Evolutionary conservation across 2,888 invertebrate species (phyloP), one percentile per base, ranked within the genome.

Genomic region (Camptogramma bilineatum): DNA sequence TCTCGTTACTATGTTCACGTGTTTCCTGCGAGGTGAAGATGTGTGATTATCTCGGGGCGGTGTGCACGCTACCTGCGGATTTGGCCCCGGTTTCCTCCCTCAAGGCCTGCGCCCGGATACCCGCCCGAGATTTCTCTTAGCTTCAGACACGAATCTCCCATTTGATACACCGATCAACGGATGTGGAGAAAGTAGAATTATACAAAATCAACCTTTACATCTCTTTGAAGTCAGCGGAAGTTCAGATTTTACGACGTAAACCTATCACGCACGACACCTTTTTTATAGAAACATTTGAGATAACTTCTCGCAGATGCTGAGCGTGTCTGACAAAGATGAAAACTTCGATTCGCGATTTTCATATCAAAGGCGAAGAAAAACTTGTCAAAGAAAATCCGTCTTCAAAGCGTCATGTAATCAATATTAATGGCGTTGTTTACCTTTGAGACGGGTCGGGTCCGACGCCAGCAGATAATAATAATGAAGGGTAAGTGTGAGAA

Each of bases 341-440:
- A 72, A 71, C n/a, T 66, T 81, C 77, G 64, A 63, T 65, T 64
- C 78, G 78, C 76, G 74, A 76, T 81, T 83, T 82, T 82, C 75
- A 81, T 83, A 78, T 86, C 86, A 87, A 85, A 87, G 84, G 82
- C 62, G 31, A 78, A 75, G 81, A 83, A 84, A 85, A 86, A 84
- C 80, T 84, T 80, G 72, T 72, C 72, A 75, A 81, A 83, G 84
- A 86, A 87, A 84, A 85, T 85, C 42, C 79, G 75, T 79, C 81
- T 86, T 87, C 85, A 86, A 86, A 89, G 86, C 79, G 82, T 85
- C 87, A 87, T 81, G 84, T 82, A 84, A 90, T 92, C 90, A 91
- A 91, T 91, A 91, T 91, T 92, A 88, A 92, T 90, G 86, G 81
- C 80, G 86, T 87, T 90, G 88, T 91, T 90, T 90, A 87, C 87